Conservation (phyloP, 2,113 vertebrate genomes). For the Gopherus evgoodei region DNA sequence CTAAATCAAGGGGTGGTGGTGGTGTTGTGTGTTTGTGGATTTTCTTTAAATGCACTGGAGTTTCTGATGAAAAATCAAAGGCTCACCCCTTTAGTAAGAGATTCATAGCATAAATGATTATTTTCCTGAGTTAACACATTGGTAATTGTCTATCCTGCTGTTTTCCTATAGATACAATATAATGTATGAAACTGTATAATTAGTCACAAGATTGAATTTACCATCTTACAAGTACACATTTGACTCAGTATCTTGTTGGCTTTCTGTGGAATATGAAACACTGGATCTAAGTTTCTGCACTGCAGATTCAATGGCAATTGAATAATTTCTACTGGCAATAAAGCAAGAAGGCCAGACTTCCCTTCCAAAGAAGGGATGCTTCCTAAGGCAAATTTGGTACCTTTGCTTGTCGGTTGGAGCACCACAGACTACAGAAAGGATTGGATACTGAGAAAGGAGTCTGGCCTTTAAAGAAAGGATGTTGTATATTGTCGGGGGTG, state of each 20-base stretch:
- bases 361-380: neutral
- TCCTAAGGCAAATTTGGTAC: neutral
- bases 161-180: neutral
- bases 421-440: neutral
- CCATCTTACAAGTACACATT: neutral
- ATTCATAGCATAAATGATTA: accelerated
- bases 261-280: neutral
- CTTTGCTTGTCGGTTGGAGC: neutral
- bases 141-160: neutral
- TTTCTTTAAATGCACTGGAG: neutral
- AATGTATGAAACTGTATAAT: neutral
- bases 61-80: neutral
- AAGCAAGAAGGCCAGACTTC: neutral
- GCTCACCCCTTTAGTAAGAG: neutral
- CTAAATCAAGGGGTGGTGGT: neutral
- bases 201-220: neutral
- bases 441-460: neutral
- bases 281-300: accelerated
- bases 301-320: neutral
- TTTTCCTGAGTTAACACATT: neutral
- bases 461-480: neutral
- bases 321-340: neutral
- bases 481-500: neutral
- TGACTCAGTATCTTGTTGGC: neutral
- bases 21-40: neutral